Conservation (phyloP, 1,140 invertebrate species). For the Procambarus clarkii region DNA sequence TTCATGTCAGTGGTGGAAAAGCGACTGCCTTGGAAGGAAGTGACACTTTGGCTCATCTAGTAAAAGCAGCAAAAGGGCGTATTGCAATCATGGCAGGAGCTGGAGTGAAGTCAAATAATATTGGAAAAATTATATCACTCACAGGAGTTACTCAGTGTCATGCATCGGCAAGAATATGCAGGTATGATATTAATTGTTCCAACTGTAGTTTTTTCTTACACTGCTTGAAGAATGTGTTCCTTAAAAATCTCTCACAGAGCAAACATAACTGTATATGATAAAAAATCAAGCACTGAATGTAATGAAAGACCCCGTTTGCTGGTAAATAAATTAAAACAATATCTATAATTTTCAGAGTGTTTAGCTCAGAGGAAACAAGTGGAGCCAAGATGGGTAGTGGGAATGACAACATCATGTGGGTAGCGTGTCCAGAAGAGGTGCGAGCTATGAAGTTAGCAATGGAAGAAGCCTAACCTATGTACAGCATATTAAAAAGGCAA, state of each 20-base stretch:
- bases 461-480: background rate
- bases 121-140: background rate
- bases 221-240: too few species aligned
- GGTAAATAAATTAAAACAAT: background rate
- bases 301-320: too few species aligned
- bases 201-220: too few species aligned
- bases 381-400: background rate
- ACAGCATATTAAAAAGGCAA: background rate
- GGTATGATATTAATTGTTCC: background rate
- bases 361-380: background rate
- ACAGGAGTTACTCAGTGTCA: constrained; percentile 37
- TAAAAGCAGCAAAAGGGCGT: constrained; percentile 17
- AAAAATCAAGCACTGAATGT: too few species aligned
- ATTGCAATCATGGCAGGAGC: constrained; percentile 34
- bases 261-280: too few species aligned
- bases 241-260: too few species aligned
- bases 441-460: background rate
- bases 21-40: constrained; percentile 18
- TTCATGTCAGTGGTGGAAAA: constrained; percentile 10
- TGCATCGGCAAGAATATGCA: constrained; percentile 19
- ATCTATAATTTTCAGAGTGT: background rate
- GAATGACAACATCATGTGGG: background rate
- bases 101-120: constrained; percentile 27
- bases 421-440: background rate
- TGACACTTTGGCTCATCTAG: background rate